Conservation (phyloP, 2,113 vertebrate species). For the Plecotus auritus region DNA sequence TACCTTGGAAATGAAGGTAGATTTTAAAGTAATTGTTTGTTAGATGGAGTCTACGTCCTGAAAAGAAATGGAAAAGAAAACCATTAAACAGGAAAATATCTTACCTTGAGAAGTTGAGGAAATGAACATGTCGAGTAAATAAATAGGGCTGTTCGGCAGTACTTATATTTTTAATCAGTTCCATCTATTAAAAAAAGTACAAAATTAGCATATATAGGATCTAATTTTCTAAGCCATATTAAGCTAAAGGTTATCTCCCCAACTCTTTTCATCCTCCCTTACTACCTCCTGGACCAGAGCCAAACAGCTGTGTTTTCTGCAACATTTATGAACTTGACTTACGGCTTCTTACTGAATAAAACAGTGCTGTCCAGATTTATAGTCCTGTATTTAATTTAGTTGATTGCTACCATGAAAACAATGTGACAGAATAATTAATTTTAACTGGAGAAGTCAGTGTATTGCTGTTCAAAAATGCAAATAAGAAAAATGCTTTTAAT, state of each 20-base stretch:
- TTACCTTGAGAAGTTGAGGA: slow-evolving; percentile 99
- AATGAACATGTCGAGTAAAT: slow-evolving; percentile 98
- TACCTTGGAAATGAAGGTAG: neutral
- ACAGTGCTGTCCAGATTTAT: neutral
- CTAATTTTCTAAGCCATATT: slow-evolving; percentile 46
- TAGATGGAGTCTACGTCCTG: neutral
- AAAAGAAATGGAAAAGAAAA: slow-evolving; percentile 26
- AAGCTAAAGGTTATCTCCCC: neutral
- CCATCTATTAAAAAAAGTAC: slow-evolving; percentile 87
- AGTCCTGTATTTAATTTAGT: neutral
- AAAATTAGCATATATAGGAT: slow-evolving; percentile 64
- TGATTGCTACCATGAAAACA: slow-evolving; percentile 30
- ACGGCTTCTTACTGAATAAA: neutral
- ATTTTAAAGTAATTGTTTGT: neutral
- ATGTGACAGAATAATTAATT: slow-evolving; percentile 27
- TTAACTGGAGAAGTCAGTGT: neutral
- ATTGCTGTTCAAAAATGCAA: neutral
- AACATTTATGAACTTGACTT: neutral
- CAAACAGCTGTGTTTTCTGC: neutral
- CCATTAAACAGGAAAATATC: slow-evolving; percentile 54
- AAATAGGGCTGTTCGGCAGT: slow-evolving; percentile 95
- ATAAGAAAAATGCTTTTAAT: neutral
- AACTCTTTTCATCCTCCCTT: neutral
- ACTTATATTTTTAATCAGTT: slow-evolving; percentile 98
- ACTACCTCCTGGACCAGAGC: neutral